Percentiles rank a stretch among this genome's conserved stretches.
phyloP scores from a whole-genome alignment of 2,113 vertebrate genomes.

The Ailurus styani region DNA sequence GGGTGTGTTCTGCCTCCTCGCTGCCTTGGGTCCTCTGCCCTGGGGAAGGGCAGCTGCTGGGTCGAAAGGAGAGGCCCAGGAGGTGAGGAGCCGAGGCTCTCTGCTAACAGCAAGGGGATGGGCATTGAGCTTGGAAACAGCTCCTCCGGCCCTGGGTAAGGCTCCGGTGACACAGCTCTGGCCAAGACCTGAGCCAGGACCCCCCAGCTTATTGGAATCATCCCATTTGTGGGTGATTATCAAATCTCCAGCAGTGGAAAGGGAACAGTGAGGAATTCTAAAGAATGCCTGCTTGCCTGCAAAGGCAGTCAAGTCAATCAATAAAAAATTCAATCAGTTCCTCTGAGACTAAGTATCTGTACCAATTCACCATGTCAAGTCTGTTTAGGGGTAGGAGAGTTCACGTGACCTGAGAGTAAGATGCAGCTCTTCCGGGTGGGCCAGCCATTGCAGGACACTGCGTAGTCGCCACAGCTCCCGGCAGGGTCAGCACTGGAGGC shows the following conservation, averaged over 20 bases:
- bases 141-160: background rate
- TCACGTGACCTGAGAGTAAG: background rate
- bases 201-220: background rate
- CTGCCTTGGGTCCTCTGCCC: too few species aligned
- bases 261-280: background rate
- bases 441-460: background rate
- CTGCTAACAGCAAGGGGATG: background rate
- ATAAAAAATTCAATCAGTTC: background rate
- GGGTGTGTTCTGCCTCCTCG: background rate
- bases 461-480: rapidly evolving
- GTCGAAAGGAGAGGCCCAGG: background rate
- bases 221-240: background rate
- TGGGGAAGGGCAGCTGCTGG: background rate
- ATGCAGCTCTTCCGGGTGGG: background rate
- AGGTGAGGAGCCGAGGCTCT: background rate
- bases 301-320: too few species aligned
- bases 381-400: background rate
- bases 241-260: background rate
- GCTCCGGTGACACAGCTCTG: background rate
- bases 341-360: background rate
- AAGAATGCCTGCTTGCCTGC: background rate
- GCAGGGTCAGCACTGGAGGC: background rate
- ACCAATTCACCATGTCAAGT: background rate
- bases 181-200: background rate
- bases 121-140: background rate